Conservation (phyloP, 2,888 invertebrate genomes). For the Calephelis perditalis region DNA sequence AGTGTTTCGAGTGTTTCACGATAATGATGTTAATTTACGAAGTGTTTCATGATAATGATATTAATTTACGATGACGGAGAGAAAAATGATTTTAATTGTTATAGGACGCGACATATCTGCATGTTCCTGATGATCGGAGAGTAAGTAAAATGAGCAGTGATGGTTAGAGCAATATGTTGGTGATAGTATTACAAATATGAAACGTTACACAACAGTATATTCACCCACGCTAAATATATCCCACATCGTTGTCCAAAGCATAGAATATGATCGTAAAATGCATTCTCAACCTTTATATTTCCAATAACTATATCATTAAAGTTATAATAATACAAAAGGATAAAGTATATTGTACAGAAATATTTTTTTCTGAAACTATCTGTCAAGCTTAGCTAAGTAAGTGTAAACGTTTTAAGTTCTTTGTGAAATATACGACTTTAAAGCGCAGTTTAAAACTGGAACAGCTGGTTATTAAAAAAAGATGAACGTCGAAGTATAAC, state of each 20-base stretch:
- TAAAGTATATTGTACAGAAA: too few species aligned
- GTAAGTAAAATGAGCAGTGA: conserved; percentile 22
- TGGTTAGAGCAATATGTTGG: background rate
- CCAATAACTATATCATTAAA: too few species aligned
- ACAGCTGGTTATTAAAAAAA: too few species aligned
- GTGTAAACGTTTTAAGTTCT: too few species aligned
- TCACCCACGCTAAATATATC: conserved; percentile 64
- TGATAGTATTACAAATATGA: conserved; percentile 5
- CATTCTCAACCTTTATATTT: conserved; percentile 56
- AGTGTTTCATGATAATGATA: conserved; percentile 5
- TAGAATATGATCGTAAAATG: conserved; percentile 54
- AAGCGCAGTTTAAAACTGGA: too few species aligned
- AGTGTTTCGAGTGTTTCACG: conserved; percentile 26
- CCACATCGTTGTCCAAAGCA: conserved; percentile 52
- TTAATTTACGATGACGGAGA: too few species aligned
- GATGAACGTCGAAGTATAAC: too few species aligned
- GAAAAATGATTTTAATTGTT: conserved; percentile 36
- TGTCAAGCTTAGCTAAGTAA: too few species aligned
- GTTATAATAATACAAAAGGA: too few species aligned
- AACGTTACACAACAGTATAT: conserved; percentile 56
- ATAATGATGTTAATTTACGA: conserved; percentile 25
- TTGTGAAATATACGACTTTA: too few species aligned
- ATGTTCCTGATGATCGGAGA: conserved; percentile 25
- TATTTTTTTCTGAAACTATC: too few species aligned
- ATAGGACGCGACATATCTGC: conserved; percentile 11